Base-by-base conservation (phyloP, 2,797 vertebrate species). In the Smutsia gigantea region DNA sequence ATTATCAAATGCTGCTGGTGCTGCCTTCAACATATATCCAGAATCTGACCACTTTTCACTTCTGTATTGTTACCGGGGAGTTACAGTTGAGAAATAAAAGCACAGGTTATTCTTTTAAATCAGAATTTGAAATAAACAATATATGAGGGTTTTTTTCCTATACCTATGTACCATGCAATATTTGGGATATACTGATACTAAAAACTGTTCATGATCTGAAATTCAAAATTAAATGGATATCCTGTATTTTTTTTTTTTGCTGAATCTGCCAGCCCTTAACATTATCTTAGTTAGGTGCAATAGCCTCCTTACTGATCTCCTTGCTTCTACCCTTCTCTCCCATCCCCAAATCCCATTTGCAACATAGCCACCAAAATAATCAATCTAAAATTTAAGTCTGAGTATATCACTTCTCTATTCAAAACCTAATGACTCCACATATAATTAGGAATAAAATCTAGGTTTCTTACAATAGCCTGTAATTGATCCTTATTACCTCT, bases 71-170 rank as follows among this genome's bases (percentile, higher is more conserved):
- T 90, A 25, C 13, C 7, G 78, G 14, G 5, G 46, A 87, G 25
- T 92, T 84, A 89, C 0, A 89, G 46, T 19, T 92, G 25, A 68
- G 49, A 97, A 86, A 86, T 37, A 93, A 88, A 95, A 81, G 81
- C 71, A 94, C 0, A 68, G 18, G 37, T 31, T 63, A n/a, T 34
- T 7, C 5, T 72, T 53, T 75, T 77, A 93, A 90, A 61, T 66
- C 51, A 75, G 51, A 89, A 95, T 89, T 94, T 92, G 11, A 95
- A 72, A 68, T 64, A 93, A 87, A 78, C 4, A 92, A 68, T 34
- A 82, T 92, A 69, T n/a, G 69, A 46, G 46, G 46, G 12, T 53
- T 63, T 64, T 55, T 57, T 82, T 53, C 88, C 18, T 64, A 15
- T 59, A 69, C 17, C 5, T 86, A 66, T 39, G 18, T 61, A 37